Percentiles rank a stretch among this genome's conserved stretches.
Evolutionary conservation across 2,113 vertebrate genomes (phyloP).

Genomic region (Pluvianellus socialis): DNA sequence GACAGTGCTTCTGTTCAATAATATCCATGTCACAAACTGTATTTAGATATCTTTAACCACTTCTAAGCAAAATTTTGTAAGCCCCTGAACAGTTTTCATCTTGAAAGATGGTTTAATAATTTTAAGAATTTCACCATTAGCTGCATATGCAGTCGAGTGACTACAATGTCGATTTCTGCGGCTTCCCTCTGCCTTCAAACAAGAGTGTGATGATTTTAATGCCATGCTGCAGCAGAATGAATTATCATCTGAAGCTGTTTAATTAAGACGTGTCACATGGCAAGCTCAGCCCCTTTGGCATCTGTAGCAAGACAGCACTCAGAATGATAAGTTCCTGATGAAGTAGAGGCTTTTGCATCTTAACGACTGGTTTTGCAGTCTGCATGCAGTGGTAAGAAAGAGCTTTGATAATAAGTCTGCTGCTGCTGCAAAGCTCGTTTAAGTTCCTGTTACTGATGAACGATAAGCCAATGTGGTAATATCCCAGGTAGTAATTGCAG

Average conservation of each 20-base stretch:
- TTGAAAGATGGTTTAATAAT: background rate
- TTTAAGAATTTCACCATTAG: background rate
- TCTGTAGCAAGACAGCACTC: background rate
- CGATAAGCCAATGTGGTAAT: background rate
- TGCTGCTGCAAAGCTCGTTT: background rate
- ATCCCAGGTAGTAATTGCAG: background rate
- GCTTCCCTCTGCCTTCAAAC: background rate
- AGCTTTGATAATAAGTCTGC: conserved; percentile 10
- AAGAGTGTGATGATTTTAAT: conserved; percentile 6
- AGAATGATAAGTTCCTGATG: conserved; percentile 17
- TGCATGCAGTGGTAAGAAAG: background rate
- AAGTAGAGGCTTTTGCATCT: background rate
- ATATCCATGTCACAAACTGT: background rate
- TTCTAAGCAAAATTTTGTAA: background rate
- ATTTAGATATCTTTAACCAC: background rate
- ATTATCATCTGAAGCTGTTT: conserved; percentile 46
- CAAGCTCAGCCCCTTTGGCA: conserved; percentile 37
- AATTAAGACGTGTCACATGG: conserved; percentile 48
- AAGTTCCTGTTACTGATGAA: conserved; percentile 30
- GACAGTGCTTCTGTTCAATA: background rate
- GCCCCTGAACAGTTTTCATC: background rate
- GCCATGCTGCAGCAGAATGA: conserved; percentile 39
- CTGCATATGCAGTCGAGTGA: background rate
- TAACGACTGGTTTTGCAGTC: background rate
- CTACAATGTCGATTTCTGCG: background rate